A percentile compares a stretch with the other conserved stretches of the same genome.
Conservation (phyloP, 1,140 invertebrate species). For the Lasioglossum albipes region DNA sequence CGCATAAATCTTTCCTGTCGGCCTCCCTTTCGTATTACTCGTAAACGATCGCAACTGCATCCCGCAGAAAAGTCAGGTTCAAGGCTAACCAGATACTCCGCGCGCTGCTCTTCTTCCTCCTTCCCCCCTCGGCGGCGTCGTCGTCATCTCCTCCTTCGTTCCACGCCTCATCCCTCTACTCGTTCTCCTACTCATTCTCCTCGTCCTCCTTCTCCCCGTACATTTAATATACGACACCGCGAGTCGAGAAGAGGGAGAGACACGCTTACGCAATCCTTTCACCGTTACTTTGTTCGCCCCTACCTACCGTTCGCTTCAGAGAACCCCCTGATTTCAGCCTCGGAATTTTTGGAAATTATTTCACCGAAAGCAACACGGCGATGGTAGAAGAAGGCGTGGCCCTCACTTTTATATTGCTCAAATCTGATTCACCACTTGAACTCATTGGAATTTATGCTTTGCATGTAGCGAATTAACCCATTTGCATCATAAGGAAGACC, state of each 20-base stretch:
- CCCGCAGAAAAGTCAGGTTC: slow-evolving; percentile 64
- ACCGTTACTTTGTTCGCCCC: slow-evolving; percentile 61
- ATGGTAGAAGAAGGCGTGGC: too few species aligned
- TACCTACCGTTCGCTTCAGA: slow-evolving; percentile 28
- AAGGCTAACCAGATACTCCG: slow-evolving; percentile 55
- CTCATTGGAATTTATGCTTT: too few species aligned
- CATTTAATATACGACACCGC: slow-evolving; percentile 45
- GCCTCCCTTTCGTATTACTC: slow-evolving; percentile 6
- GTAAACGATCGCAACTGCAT: slow-evolving; percentile 44
- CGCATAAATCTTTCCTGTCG: slow-evolving; percentile 28
- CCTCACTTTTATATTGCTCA: too few species aligned
- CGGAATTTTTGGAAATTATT: too few species aligned
- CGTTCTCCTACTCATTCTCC: slow-evolving; percentile 12
- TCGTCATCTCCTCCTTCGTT: too few species aligned
- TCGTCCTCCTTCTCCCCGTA: slow-evolving; percentile 26
- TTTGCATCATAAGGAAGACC: too few species aligned
- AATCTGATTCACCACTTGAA: too few species aligned
- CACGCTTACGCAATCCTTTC: slow-evolving; percentile 68
- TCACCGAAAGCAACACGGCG: too few species aligned
- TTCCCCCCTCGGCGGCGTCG: too few species aligned
- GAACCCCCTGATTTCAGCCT: background rate
- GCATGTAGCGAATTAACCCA: too few species aligned
- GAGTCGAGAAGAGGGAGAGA: background rate
- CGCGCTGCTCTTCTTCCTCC: slow-evolving; percentile 10
- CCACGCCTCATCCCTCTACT: too few species aligned